Evolutionary conservation across 2,797 vertebrate genomes (phyloP), one percentile per base, ranked within the genome.

Genomic region (Okamejei kenojei): DNA sequence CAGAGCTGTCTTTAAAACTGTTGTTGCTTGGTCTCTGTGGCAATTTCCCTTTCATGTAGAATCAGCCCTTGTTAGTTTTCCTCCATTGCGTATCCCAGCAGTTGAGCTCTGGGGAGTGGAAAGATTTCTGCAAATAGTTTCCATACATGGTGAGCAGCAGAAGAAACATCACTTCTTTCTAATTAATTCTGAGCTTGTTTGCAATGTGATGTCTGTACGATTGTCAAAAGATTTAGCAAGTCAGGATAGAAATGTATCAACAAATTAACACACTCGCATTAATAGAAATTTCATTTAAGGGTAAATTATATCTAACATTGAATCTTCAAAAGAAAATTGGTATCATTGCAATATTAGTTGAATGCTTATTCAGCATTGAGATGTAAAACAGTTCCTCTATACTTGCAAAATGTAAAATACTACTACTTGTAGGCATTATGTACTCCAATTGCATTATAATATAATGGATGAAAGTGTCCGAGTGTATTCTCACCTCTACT

Each of bases 41-140:
- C 54, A 61, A 17, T 29, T 63, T 86, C 6, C 6, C 45, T 63
- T 32, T 7, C n/a, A n/a, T 63, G 11, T 61, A 32, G 32, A 61
- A 65, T 86, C 58, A 63, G 17, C 74, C 29, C 74, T 77, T 77
- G 11, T 5, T 86, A 61, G 54, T 86, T 86, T 29, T 86, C 26
- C 15, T 2, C n/a, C 10, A 6, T 86, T 63, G 80, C 45, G 63
- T 0, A n/a, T 32, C 58, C 82, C 26, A 61, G 10, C 58, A 63
- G 82, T 10, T 29, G 61, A 15, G 26, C 58, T 63, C 26, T 7
- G 61, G 58, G 29, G 29, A 63, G n/a, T 61, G 11, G 54, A 86
- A 86, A 65, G 82, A 86, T 65, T 13, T 65, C n/a, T 65, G 82
- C 61, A 86, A 63, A n/a, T 86, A 65, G 13, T 86, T 86, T 32